phyloP scores from a whole-genome alignment of 2,888 invertebrate genomes.

The Gortyna flavago region DNA sequence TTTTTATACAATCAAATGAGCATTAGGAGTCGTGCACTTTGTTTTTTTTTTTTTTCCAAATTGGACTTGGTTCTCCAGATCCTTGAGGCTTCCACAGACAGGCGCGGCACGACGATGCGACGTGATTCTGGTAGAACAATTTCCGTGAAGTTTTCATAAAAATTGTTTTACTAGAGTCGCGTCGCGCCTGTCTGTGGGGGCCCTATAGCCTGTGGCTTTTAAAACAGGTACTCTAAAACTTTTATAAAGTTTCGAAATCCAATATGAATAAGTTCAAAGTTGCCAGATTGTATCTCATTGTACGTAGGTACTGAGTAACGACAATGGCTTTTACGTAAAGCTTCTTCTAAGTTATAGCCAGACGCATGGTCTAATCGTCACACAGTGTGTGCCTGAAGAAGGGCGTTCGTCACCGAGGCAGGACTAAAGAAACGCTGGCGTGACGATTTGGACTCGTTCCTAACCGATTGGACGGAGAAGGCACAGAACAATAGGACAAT shows the following conservation, averaged over 20 bases:
- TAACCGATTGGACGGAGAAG: no score
- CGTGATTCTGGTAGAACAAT: not conserved
- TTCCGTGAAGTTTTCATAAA: not conserved
- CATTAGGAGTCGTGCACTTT: no score
- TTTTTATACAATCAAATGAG: no score
- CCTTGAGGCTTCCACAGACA: not conserved
- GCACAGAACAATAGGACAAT: no score
- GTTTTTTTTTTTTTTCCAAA: not conserved
- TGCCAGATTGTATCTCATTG: not conserved
- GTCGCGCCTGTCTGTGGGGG: not conserved
- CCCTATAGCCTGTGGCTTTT: not conserved
- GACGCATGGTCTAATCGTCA: not conserved
- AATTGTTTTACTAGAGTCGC: not conserved
- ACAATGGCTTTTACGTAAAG: not conserved
- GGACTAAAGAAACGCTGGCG: not conserved
- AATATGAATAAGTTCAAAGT: conserved; percentile 6
- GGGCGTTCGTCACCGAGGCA: not conserved
- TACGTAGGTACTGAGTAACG: not conserved
- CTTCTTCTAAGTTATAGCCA: not conserved
- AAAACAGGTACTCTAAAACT: conserved; percentile 9
- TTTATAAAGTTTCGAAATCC: not conserved
- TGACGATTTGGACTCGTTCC: no score
- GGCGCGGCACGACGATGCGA: not conserved
- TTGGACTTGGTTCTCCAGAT: not conserved
- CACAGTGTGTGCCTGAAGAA: not conserved